Conservation (phyloP, 2,113 vertebrate genomes). For the Leptodactylus fuscus region DNA sequence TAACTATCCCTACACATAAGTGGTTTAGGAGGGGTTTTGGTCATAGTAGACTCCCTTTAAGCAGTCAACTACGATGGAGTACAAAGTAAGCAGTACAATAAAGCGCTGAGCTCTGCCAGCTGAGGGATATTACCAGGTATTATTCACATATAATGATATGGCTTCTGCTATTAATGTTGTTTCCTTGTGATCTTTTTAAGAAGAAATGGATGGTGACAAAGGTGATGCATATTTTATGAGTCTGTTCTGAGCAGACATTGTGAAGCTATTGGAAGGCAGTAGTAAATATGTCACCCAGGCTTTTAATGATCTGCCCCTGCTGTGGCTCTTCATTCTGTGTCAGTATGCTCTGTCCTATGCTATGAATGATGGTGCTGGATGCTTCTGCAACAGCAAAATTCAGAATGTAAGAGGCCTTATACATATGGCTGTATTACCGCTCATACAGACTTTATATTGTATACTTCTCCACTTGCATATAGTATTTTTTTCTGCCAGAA, state of each 20-base stretch:
- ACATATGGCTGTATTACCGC: too few species aligned
- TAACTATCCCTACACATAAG: too few species aligned
- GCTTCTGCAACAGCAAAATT: too few species aligned
- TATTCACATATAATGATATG: not conserved
- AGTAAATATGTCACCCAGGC: not conserved
- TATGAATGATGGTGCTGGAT: not conserved
- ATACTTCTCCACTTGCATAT: too few species aligned
- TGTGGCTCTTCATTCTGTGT: not conserved
- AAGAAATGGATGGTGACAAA: not conserved
- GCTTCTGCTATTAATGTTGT: not conserved
- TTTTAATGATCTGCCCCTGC: not conserved
- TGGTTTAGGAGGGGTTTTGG: too few species aligned
- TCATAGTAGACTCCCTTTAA: too few species aligned
- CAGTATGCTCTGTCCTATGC: not conserved
- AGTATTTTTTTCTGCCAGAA: too few species aligned
- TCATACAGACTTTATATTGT: too few species aligned
- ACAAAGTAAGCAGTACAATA: too few species aligned
- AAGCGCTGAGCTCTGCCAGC: not conserved
- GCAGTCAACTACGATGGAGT: too few species aligned
- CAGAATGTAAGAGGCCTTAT: too few species aligned
- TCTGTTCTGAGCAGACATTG: not conserved
- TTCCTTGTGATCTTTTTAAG: not conserved
- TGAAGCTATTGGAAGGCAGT: conserved; percentile 1
- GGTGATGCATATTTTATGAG: not conserved
- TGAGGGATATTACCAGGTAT: not conserved